Percentiles rank a stretch among this genome's conserved stretches.
phyloP scores from a whole-genome alignment of 2,113 vertebrate genomes.

The rat (Rattus norvegicus) region DNA sequence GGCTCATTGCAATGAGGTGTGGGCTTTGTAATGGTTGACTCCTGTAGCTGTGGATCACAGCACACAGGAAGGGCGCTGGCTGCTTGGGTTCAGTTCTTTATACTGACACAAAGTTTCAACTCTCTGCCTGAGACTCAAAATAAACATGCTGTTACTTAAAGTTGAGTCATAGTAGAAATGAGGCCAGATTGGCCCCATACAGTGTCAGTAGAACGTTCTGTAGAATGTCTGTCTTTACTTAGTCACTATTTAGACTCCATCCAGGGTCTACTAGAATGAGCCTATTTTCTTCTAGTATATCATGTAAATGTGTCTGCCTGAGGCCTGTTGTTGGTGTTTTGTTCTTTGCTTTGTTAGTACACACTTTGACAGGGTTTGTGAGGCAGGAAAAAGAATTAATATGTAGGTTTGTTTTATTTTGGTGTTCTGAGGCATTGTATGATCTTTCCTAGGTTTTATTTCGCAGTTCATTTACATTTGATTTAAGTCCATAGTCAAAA shows the following conservation, averaged over 20 bases:
- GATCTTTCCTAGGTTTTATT: slow-evolving; percentile 37
- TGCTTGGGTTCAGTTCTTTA: neutral
- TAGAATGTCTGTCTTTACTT: neutral
- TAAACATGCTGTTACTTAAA: neutral
- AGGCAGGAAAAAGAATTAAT: slow-evolving; percentile 18
- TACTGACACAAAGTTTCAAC: neutral
- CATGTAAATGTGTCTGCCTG: neutral
- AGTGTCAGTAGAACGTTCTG: neutral
- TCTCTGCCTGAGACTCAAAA: neutral
- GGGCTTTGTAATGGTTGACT: neutral
- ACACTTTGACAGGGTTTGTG: slow-evolving; percentile 4
- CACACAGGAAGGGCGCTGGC: neutral
- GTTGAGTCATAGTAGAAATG: neutral
- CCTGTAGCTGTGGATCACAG: neutral
- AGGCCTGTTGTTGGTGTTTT: neutral
- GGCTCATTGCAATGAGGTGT: neutral
- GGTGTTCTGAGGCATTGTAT: slow-evolving; percentile 27
- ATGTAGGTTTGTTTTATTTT: slow-evolving; percentile 38
- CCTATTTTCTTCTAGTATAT: neutral
- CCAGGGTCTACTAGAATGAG: neutral
- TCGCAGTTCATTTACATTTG: slow-evolving; percentile 50
- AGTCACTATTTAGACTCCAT: neutral
- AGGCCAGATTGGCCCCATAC: neutral
- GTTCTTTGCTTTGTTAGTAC: neutral
- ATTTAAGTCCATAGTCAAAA: slow-evolving; percentile 60